Evolutionary conservation across 2,797 vertebrate genomes (phyloP), one percentile per base, ranked within the genome.

Genomic region (Brotula barbata): DNA sequence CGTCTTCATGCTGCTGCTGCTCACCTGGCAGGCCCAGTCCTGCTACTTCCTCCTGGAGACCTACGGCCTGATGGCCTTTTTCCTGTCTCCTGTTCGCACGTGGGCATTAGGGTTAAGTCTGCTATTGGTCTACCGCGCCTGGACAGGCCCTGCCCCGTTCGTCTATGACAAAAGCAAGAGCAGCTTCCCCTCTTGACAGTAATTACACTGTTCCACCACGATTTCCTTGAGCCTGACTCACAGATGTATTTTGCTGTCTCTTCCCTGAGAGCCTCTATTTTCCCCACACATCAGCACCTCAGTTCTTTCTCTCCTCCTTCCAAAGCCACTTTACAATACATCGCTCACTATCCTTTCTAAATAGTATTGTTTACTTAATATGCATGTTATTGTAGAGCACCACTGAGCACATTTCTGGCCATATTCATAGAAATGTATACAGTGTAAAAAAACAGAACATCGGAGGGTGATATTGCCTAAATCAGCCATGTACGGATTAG

Each of bases 11-110:
- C 66, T 91, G 28, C 85, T 94, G 36, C 89, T 98, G 22, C 90
- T 97, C 70, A 69, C 73, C 49, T 98, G 95, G 95, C 96, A 99
- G 85, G 65, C 88, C 48, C 94, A 93, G 64, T 94, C 95, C 58
- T 96, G 96, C 87, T 94, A 93, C 72, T 95, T 95, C 73, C 91
- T 99, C 54, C 85, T 97, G 92, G 83, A 91, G 80, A 93, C 95
- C 17, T 96, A 97, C 0, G 97, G 97, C 65, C 86, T 58, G 9
- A 25, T 92, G 64, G 94, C 96, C 5, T 93, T 96, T 72, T 68
- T 97, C 72, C 82, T 99, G 64, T 98, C 96, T 22, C 97, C 97
- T 0, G 88, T 97, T 76, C 93, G 92, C 82, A 92, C 90, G 0
- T 99, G 97, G 97, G 86, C 95, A 1, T 77, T 96, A 3, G 80